Evolutionary conservation across 2,797 vertebrate species (phyloP).

Genomic region (Eulemur albifrons): DNA sequence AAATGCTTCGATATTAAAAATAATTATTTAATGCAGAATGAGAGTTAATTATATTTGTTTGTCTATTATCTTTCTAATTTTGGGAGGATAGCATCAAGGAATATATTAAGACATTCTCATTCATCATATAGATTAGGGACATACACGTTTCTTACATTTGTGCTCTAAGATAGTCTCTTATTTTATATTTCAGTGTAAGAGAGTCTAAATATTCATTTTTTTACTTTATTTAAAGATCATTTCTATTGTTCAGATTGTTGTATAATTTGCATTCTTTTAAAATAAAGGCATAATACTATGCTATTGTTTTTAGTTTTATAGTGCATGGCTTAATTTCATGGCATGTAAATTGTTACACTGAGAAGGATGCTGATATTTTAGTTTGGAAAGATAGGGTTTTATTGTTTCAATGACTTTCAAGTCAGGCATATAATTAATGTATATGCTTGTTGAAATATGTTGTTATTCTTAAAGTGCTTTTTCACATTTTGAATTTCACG

Average conservation of each 20-base stretch:
- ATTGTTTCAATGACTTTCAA: conserved; percentile 55
- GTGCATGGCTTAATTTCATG: conserved; percentile 14
- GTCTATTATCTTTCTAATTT: background rate
- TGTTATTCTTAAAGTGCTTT: conserved; percentile 44
- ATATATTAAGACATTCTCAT: background rate
- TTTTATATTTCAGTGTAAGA: background rate
- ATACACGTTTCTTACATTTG: background rate
- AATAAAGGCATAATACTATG: background rate
- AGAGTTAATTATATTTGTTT: background rate
- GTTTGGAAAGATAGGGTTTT: background rate
- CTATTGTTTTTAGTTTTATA: background rate
- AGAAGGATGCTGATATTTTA: conserved; percentile 55
- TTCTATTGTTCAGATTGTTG: background rate
- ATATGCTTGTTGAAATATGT: conserved; percentile 43
- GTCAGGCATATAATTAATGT: conserved; percentile 41
- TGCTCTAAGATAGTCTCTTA: background rate
- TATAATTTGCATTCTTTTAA: background rate
- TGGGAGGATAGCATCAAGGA: background rate
- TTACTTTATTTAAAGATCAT: background rate
- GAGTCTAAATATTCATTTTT: background rate
- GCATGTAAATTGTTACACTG: background rate
- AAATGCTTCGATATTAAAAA: background rate
- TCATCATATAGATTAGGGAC: background rate
- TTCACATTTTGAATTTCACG: conserved; percentile 45
- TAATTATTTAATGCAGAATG: background rate